Conservation (phyloP, 2,888 invertebrate species). For the Apamea sordens region DNA sequence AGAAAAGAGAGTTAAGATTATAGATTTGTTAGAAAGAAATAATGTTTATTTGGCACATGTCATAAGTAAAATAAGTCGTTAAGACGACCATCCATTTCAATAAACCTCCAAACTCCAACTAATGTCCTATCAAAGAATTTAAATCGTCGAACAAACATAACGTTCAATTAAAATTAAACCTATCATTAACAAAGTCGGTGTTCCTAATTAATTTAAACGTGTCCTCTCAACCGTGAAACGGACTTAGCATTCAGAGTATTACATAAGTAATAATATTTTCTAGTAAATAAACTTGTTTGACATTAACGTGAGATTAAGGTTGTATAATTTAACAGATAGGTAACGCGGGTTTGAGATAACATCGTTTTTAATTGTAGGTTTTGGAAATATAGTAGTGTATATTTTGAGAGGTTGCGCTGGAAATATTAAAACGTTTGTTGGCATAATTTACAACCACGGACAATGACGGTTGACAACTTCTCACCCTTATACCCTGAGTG, state of each 20-base stretch:
- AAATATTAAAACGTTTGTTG: neutral
- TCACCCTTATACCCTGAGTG: neutral
- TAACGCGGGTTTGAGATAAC: constrained; percentile 68
- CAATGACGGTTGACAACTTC: too few species aligned
- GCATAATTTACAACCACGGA: neutral
- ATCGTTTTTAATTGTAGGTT: constrained; percentile 69
- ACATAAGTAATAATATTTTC: constrained; percentile 55
- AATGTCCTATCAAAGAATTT: neutral
- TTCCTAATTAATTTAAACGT: constrained; percentile 51
- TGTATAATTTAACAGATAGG: constrained; percentile 69
- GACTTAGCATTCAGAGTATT: constrained; percentile 36
- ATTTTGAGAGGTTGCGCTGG: neutral
- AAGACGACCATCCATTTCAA: neutral
- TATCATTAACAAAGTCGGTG: constrained; percentile 26
- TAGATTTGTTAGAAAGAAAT: neutral
- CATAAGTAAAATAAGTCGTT: too few species aligned
- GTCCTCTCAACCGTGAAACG: constrained; percentile 27
- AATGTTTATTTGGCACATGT: neutral
- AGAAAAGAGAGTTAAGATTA: neutral
- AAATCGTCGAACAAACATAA: constrained; percentile 24
- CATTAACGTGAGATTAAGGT: constrained; percentile 55
- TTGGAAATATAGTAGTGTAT: constrained; percentile 55
- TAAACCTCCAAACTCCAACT: neutral
- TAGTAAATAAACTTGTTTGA: constrained; percentile 57
- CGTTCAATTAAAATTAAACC: constrained; percentile 39